A percentile compares a stretch with the other conserved stretches of the same genome.
Evolutionary conservation across 2,888 invertebrate genomes (phyloP).

Genomic region (Laspeyria flexula): DNA sequence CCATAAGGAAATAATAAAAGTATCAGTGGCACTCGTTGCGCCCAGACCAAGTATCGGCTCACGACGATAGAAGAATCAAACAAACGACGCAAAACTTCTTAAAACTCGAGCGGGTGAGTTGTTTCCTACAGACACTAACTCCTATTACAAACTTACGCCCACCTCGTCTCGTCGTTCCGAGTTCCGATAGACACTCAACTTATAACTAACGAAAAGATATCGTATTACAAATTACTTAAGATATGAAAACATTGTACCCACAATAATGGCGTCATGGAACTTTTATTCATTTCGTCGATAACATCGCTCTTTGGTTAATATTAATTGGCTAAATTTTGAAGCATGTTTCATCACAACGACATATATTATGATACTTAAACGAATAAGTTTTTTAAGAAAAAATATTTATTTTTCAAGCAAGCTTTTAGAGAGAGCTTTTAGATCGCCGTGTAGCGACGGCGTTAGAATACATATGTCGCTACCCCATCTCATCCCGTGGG

Average conservation of each 20-base stretch:
- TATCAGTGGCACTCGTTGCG: conserved; percentile 65
- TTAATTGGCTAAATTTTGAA: conserved; percentile 17
- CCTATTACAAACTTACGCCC: conserved; percentile 74
- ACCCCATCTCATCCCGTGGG: no score
- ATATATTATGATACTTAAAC: no score
- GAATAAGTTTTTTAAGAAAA: no score
- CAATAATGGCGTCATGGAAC: conserved; percentile 25
- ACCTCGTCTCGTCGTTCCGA: conserved; percentile 28
- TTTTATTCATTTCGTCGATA: conserved; percentile 12
- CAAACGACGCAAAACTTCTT: conserved; percentile 68
- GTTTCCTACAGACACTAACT: conserved; percentile 64
- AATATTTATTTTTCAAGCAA: no score
- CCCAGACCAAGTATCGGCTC: conserved; percentile 57
- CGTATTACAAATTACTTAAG: conserved; percentile 55
- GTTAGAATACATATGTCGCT: no score
- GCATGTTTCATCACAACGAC: no score
- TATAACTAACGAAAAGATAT: conserved; percentile 64
- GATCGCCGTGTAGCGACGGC: no score
- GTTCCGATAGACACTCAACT: conserved; percentile 55
- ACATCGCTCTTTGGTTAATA: conserved; percentile 8
- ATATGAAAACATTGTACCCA: conserved; percentile 40
- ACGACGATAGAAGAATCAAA: conserved; percentile 70
- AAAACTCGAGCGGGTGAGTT: conserved; percentile 59
- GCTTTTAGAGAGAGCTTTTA: no score
- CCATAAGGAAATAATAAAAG: conserved; percentile 76